phyloP scores from a whole-genome alignment of 2,797 vertebrate species.

The Sebastes hopkinsi region DNA sequence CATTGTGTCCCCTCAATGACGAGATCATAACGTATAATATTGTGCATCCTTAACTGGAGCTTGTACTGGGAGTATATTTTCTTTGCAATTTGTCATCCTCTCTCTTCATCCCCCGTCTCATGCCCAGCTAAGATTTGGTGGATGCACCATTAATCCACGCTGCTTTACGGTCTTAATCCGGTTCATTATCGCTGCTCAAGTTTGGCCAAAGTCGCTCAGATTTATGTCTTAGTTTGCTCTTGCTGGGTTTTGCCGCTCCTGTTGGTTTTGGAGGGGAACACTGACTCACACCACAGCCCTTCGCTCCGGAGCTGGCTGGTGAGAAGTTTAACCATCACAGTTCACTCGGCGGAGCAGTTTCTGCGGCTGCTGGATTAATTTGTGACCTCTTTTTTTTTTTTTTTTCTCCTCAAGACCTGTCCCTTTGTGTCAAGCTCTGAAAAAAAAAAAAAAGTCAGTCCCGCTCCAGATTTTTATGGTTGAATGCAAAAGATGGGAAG shows the following conservation, averaged over 20 bases:
- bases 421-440: constrained; percentile 18
- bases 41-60: constrained; percentile 1
- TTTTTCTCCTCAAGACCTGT: not conserved
- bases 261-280: constrained; percentile 59
- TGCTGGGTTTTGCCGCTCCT: constrained; percentile 31
- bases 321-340: constrained; percentile 30
- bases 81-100: constrained; percentile 36
- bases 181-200: constrained; percentile 50
- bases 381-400: not conserved
- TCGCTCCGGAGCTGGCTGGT: constrained; percentile 11
- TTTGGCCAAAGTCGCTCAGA: constrained; percentile 51
- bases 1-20: constrained; percentile 11
- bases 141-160: constrained; percentile 58
- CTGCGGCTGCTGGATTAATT: constrained; percentile 26
- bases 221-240: constrained; percentile 44
- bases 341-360: constrained; percentile 11
- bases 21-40: not conserved
- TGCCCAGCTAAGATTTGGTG: constrained; percentile 42
- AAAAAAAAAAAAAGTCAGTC: constrained; percentile 11
- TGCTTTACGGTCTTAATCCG: constrained; percentile 55
- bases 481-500: constrained; percentile 40
- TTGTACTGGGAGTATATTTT: constrained; percentile 15
- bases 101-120: constrained; percentile 20
- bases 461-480: constrained; percentile 19
- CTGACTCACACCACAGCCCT: constrained; percentile 53